These are phyloP conservation scores for Cottus gobio DNA, from an alignment of 2,113 vertebrate genomes.

Conservation along the genomic window DNA sequence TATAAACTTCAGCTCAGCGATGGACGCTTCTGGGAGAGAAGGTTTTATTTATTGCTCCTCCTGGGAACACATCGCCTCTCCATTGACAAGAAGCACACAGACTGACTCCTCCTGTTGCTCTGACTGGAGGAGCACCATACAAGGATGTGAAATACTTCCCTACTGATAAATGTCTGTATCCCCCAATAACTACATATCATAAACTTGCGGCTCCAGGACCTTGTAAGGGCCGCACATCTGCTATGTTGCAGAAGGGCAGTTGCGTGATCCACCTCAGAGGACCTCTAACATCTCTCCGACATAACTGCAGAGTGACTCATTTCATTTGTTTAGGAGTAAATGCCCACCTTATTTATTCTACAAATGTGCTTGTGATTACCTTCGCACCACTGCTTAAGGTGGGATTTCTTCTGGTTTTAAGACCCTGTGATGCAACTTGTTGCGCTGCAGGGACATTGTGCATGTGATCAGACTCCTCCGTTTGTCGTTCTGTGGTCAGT, in stretches of 20 bases:
- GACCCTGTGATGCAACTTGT: constrained; percentile 50
- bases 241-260: constrained; percentile 42
- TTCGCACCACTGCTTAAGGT: constrained; percentile 36
- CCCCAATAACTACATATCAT: constrained; percentile 78
- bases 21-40: not conserved
- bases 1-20: constrained; percentile 24
- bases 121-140: constrained; percentile 77
- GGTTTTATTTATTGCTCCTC: constrained; percentile 61
- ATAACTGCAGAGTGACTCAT: constrained; percentile 67
- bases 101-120: constrained; percentile 52
- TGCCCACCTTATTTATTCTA: constrained; percentile 54
- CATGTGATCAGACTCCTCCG: constrained; percentile 42
- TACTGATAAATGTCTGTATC: constrained; percentile 81
- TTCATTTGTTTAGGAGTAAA: constrained; percentile 58
- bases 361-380: constrained; percentile 56
- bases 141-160: constrained; percentile 77
- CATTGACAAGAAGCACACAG: constrained; percentile 74
- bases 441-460: constrained; percentile 15
- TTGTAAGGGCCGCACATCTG: constrained; percentile 79
- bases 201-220: constrained; percentile 72
- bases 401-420: constrained; percentile 24
- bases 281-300: constrained; percentile 37
- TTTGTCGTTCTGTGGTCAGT: not conserved
- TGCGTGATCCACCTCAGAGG: constrained; percentile 47
- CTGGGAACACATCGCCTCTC: constrained; percentile 42